phyloP scores from a whole-genome alignment of 2,113 vertebrate genomes.

The Scatophagus argus region DNA sequence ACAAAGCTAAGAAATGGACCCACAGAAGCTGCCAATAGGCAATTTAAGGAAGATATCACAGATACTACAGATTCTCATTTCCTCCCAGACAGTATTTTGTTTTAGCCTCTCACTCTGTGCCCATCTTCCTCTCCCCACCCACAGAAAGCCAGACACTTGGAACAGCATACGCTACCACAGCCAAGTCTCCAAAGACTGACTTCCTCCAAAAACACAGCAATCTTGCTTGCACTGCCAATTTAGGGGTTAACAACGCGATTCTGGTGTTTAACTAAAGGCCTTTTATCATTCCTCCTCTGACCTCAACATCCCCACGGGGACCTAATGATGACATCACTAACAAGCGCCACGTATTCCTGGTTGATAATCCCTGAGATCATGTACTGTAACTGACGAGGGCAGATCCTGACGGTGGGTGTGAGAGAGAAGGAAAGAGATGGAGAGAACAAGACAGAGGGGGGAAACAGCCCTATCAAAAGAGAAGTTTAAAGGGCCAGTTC shows the following conservation, averaged over 20 bases:
- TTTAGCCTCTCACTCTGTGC: slow-evolving; percentile 47
- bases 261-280: slow-evolving; percentile 86
- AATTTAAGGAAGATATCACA: neutral
- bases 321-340: slow-evolving; percentile 84
- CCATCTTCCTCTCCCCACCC: slow-evolving; percentile 60
- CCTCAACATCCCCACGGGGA: slow-evolving; percentile 82
- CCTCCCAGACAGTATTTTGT: slow-evolving; percentile 34
- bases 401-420: slow-evolving; percentile 29
- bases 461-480: neutral
- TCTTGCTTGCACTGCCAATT: slow-evolving; percentile 72
- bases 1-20: neutral
- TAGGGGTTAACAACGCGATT: slow-evolving; percentile 79
- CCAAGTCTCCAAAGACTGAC: slow-evolving; percentile 70
- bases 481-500: neutral
- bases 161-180: slow-evolving; percentile 41
- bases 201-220: slow-evolving; percentile 74
- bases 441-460: slow-evolving; percentile 2
- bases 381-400: slow-evolving; percentile 60
- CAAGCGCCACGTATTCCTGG: slow-evolving; percentile 68
- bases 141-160: slow-evolving; percentile 68
- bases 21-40: neutral
- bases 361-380: slow-evolving; percentile 81
- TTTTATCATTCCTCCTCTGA: slow-evolving; percentile 86
- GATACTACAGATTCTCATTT: slow-evolving; percentile 14
- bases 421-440: slow-evolving; percentile 24